Evolutionary conservation across 1,140 invertebrate species (phyloP).

Genomic region (Hyposmocoma kahamanoa): DNA sequence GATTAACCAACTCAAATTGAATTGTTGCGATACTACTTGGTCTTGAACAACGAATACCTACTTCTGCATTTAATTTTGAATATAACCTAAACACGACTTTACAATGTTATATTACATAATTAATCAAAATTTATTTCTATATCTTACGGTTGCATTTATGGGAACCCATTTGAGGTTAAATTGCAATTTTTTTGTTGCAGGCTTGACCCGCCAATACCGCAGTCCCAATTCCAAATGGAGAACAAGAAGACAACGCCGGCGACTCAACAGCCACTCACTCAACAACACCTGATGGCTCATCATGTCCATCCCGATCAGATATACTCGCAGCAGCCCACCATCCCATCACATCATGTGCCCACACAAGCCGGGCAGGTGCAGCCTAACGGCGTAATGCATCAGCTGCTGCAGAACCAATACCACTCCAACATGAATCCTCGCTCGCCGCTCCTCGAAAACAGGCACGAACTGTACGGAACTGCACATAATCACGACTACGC

Average conservation of each 20-base stretch:
- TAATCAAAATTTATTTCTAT: no score
- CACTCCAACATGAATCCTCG: constrained; percentile 65
- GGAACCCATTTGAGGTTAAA: no score
- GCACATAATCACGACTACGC: constrained; percentile 61
- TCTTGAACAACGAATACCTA: no score
- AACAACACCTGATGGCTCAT: constrained; percentile 64
- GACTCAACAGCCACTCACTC: constrained; percentile 65
- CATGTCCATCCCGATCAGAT: constrained; percentile 68
- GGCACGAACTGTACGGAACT: constrained; percentile 68
- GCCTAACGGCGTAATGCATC: constrained; percentile 64
- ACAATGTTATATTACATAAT: no score
- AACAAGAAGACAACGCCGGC: constrained; percentile 77
- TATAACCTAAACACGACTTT: no score
- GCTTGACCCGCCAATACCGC: constrained; percentile 80
- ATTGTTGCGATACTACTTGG: constrained; percentile 23
- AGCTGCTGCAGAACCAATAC: constrained; percentile 61
- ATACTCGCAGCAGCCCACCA: constrained; percentile 57
- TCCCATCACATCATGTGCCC: constrained; percentile 50
- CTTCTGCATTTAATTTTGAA: no score
- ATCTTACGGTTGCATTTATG: no score
- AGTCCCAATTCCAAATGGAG: constrained; percentile 78
- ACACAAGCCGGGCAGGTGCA: constrained; percentile 69
- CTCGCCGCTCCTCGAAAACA: constrained; percentile 68
- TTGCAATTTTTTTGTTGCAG: constrained; percentile 69
- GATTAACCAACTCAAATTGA: constrained; percentile 37